Percentiles rank a stretch among this genome's conserved stretches.
These are phyloP conservation scores for Pterostichus niger DNA, from an alignment of 2,888 invertebrate genomes.

Conservation along the genomic window DNA sequence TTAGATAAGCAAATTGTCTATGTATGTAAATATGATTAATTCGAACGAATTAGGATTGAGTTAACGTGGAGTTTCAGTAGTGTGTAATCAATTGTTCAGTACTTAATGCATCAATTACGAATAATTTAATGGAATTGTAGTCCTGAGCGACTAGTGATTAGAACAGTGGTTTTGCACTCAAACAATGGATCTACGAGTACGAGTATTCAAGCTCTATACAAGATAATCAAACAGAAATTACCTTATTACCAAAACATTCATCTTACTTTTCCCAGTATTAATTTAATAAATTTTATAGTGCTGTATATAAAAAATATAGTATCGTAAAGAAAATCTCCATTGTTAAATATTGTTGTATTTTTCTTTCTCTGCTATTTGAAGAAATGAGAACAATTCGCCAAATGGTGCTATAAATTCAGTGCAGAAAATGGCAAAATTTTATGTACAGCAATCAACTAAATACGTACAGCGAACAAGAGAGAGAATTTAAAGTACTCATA, in stretches of 20 bases:
- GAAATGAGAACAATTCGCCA: no score
- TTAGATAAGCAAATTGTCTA: no score
- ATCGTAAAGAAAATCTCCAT: no score
- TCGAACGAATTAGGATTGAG: not conserved
- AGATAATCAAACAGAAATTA: constrained; percentile 23
- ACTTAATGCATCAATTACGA: constrained; percentile 48
- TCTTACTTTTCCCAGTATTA: not conserved
- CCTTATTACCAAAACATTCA: not conserved
- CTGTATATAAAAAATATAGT: no score
- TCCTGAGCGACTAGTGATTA: constrained; percentile 43
- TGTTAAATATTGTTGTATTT: no score
- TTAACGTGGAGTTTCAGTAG: constrained; percentile 8
- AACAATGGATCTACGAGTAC: constrained; percentile 6
- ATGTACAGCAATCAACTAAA: no score
- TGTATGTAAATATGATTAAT: no score
- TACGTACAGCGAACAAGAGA: no score
- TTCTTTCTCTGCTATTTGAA: no score
- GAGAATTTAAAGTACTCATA: constrained; percentile 19
- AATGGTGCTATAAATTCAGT: no score
- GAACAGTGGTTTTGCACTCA: constrained; percentile 3
- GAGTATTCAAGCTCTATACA: not conserved
- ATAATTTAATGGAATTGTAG: constrained; percentile 46
- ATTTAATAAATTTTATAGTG: not conserved
- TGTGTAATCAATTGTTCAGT: constrained; percentile 41
- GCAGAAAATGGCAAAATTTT: no score